Evolutionary conservation across 1,140 invertebrate genomes (phyloP), one percentile per base, ranked within the genome.

Genomic region (Telenomus remus): DNA sequence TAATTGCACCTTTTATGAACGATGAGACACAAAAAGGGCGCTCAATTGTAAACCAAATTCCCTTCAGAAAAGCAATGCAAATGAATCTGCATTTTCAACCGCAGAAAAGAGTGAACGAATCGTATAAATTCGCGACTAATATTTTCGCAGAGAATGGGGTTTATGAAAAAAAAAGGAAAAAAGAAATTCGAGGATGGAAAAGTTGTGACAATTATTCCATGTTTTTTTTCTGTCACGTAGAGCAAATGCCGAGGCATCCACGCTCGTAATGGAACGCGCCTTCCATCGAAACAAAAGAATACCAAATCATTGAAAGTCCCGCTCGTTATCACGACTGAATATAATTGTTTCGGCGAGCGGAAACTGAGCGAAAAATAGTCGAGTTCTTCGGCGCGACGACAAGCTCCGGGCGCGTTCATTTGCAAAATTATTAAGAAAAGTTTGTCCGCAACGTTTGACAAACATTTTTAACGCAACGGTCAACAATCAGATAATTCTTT

Each of bases 271-370:
- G 47, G 56, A 71, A 63, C 57, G 46, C 66, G 14, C 59, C 51
- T 63, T 63, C 51, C 57, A 56, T 35, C 15, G 16, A 12, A 46
- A 64, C 60, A 72, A 72, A 72, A 59, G 69, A 57, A 57, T 64
- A 53, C 34, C 43, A 49, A 72, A 72, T 73, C 70, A 73, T 65
- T 73, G 60, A 65, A 73, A 73, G 27, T 65, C 54, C 44, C 43
- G 61, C 61, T 65, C 55, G 70, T 73, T 72, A 72, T 53, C 53
- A 55, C 48, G 60, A 72, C 47, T 49, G 48, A 60, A 54, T 60
- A 12, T 65, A 65, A 72, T 72, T 72, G 61, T 72, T 65, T 64
- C 44, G 55, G 12, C 43, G 55, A 19, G 42, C 49, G 43, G 49
- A 48, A 72, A 64, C 59, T 16, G 48, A 64, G 43, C 54, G 43